Evolutionary conservation across 1,140 invertebrate genomes (phyloP).

Genomic region (Lasioglossum albipes): DNA sequence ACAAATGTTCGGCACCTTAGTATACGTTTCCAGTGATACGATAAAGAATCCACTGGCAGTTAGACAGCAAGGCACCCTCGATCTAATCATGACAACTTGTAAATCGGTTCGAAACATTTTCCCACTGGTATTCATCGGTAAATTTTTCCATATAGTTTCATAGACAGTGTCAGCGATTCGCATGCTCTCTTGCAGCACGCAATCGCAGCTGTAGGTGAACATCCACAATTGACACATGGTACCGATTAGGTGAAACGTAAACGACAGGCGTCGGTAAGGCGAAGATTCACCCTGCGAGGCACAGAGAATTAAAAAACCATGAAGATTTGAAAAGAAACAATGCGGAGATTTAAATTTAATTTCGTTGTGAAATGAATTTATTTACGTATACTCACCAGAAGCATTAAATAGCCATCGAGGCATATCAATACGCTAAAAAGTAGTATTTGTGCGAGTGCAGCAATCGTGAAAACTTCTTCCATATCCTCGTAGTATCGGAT

Average conservation of each 20-base stretch:
- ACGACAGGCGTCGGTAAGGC: neutral
- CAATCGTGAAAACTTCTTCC: constrained; percentile 40
- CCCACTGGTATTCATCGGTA: constrained; percentile 15
- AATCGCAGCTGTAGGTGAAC: constrained; percentile 50
- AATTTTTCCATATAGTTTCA: neutral
- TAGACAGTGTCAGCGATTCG: neutral
- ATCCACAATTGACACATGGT: constrained; percentile 24
- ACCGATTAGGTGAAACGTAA: constrained; percentile 16
- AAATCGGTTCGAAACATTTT: constrained; percentile 36
- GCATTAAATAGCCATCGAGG: constrained; percentile 49
- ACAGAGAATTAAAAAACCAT: too few species aligned
- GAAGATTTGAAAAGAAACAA: too few species aligned
- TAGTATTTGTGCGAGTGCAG: constrained; percentile 44
- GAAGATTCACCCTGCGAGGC: neutral
- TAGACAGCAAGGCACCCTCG: too few species aligned
- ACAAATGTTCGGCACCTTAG: too few species aligned
- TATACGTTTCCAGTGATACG: too few species aligned
- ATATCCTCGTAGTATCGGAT: constrained; percentile 42
- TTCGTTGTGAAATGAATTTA: too few species aligned
- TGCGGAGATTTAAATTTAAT: too few species aligned
- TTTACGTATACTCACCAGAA: constrained; percentile 44
- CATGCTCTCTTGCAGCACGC: constrained; percentile 24
- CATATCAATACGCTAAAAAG: too few species aligned
- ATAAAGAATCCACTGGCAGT: too few species aligned
- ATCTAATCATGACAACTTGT: constrained; percentile 37